Conservation (phyloP, 2,888 invertebrate species). For the Platycheirus rosarum region DNA sequence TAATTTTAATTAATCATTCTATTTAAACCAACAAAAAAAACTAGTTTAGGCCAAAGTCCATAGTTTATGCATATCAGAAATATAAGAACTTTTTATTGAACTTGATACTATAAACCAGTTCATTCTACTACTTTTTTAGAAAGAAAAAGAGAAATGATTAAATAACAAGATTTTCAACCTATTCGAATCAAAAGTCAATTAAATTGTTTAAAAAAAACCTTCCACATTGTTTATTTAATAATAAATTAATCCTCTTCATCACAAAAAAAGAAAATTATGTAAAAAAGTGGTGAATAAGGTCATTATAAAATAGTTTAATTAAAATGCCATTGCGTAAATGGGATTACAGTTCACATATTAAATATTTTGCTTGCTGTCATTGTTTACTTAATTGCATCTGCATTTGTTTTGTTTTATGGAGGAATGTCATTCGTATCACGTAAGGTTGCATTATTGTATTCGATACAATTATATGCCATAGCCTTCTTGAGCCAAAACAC, state of each 20-base stretch:
- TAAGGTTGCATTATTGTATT: slow-evolving; percentile 19
- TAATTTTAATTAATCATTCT: too few species aligned
- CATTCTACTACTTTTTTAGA: not conserved
- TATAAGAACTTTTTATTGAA: slow-evolving; percentile 9
- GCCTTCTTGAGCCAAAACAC: slow-evolving; percentile 28
- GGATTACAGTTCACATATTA: not conserved
- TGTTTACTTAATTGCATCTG: slow-evolving; percentile 5
- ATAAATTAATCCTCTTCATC: not conserved
- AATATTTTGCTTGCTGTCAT: not conserved
- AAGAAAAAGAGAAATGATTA: slow-evolving; percentile 1
- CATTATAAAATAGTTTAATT: slow-evolving; percentile 3
- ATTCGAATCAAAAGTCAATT: not conserved
- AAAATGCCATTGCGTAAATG: not conserved
- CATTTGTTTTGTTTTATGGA: not conserved
- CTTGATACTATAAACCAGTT: slow-evolving; percentile 6
- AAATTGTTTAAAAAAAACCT: not conserved
- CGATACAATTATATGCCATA: not conserved
- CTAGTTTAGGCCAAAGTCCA: slow-evolving; percentile 1
- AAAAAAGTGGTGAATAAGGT: not conserved
- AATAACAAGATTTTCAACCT: slow-evolving; percentile 10
- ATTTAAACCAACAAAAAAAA: too few species aligned
- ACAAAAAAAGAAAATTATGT: not conserved
- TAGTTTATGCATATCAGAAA: not conserved
- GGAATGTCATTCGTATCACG: slow-evolving; percentile 8
- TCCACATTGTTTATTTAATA: not conserved